Evolutionary conservation across 2,888 invertebrate species (phyloP), one percentile per base, ranked within the genome.

Genomic region (Gari tellinella): DNA sequence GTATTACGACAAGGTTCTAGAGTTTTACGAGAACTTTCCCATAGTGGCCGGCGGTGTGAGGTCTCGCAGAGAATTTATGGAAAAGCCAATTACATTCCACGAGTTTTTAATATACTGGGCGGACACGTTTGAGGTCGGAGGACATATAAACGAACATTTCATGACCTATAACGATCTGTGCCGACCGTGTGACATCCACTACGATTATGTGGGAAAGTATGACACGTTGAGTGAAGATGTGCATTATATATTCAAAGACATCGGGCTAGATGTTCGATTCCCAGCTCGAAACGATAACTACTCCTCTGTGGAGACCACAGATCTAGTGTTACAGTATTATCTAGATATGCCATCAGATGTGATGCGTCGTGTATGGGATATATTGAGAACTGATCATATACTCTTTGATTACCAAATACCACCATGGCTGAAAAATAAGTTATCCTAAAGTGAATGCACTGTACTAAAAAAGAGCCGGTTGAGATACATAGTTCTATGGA

Each of bases 161-260:
- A 94, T 95, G 86, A 95, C 97, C 0, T 95, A 96, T 80, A 93
- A 94, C 69, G 94, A 95, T 62, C 92, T 98, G 55, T 98, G 98
- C 90, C 95, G 95, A 89, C 98, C 98, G 0, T 98, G 98, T 90
- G 92, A 94, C 23, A 94, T 98, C 78, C 95, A 96, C 88, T 98
- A 97, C 91, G 96, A 96, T 88, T 94, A 97, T 89, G 94, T 97
- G 79, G 97, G 97, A 86, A 97, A 96, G 93, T 97, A 97, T 92
- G 97, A 97, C 90, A 96, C 95, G 0, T 92, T 97, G 8, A 93
- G 95, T 37, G 95, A 95, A 88, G 98, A 98, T 89, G 94, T 96
- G 0, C 93, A 94, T 2, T 93, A 76, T 43, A 84, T 90, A 26
- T 81, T 90, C 23, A 53, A 80, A 7, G 58, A 75, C 23, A 64